Percentiles rank a stretch among this genome's conserved stretches.
These are phyloP conservation scores for Prorops nasuta DNA, from an alignment of 1,140 invertebrate genomes.

Conservation along the genomic window DNA sequence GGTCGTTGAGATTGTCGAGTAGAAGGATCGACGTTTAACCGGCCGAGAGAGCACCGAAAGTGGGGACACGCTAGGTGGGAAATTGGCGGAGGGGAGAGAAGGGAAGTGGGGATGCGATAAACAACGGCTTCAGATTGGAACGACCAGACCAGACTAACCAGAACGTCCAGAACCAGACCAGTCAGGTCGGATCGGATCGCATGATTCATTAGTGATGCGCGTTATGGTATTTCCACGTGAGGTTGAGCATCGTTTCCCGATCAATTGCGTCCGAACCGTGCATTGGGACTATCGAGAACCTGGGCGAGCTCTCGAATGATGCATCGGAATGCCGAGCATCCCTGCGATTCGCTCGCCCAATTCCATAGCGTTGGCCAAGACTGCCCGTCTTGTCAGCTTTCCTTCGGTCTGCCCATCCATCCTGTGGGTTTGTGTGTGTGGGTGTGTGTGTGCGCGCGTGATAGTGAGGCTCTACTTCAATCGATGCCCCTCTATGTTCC, in stretches of 20 bases:
- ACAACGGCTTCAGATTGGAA: too few relatives aligned
- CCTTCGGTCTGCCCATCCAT: not conserved
- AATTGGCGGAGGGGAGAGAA: not conserved
- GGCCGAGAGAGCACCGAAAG: not conserved
- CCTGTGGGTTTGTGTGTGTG: too few relatives aligned
- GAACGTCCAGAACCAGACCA: too few relatives aligned
- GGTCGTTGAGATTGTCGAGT: not conserved
- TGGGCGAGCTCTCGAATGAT: slow-evolving; percentile 47
- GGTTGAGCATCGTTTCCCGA: slow-evolving; percentile 1
- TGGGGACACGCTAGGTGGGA: not conserved
- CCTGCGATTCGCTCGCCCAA: slow-evolving; percentile 37
- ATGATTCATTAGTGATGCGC: not conserved
- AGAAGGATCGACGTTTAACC: not conserved
- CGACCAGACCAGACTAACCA: too few relatives aligned
- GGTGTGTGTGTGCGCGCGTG: too few relatives aligned
- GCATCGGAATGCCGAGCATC: slow-evolving; percentile 48
- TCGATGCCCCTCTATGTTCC: not conserved
- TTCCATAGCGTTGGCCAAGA: slow-evolving; percentile 15
- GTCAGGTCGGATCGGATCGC: too few relatives aligned
- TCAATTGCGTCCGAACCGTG: not conserved
- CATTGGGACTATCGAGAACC: slow-evolving; percentile 6
- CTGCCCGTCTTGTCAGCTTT: not conserved
- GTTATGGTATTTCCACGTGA: not conserved
- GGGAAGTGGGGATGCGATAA: not conserved
- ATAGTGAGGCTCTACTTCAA: not conserved